Base-by-base conservation (phyloP, 2,113 vertebrate genomes). In the Brachyhypopomus gauderio region DNA sequence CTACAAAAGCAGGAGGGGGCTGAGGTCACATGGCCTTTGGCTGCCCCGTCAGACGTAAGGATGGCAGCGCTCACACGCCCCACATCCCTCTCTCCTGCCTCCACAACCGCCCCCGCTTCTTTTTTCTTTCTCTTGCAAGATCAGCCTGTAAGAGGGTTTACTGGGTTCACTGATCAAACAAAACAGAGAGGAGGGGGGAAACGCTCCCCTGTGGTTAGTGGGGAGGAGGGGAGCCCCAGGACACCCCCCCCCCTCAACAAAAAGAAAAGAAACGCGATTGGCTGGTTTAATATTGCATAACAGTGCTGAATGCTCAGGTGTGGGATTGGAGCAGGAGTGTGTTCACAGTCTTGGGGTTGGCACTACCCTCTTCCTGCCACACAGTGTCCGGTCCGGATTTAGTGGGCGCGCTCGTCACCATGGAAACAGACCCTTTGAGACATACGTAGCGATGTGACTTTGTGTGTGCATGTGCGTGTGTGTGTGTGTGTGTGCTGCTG, bases 201-300 rank as follows among this genome's bases (percentile, higher is more conserved):
- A 48, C 8, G 69, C 79, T 83, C 85, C 80, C 78, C 74, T 77
- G 74, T 41, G 73, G 76, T 83, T 70, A 67, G 38, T 83, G 79
- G 88, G 77, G 19, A n/a, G 90, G 89, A 93, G 87, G 90, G 92
- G 64, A 11, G 19, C 72, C 86, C 69, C 27, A 88, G 88, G 92
- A 91, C 89, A 90, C 84, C 90, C 90, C 86, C 80, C 82, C 56
- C 58, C 8, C 66, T 41, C 75, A 94, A 84, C 66, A 81, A 16
- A 67, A 67, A 67, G 36, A 52, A 66, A 30, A 87, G 85, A 84
- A 93, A 88, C 95, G 94, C 93, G 90, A 95, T 96, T 96, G 97
- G 96, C 97, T 98, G 96, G 96, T 96, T 98, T 95, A 92, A 95
- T 97, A 97, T 98, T 98, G 96, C 96, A 98, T 98, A 98, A 97